phyloP scores from a whole-genome alignment of 2,888 invertebrate genomes.

The Hipparchia sbordonii region DNA sequence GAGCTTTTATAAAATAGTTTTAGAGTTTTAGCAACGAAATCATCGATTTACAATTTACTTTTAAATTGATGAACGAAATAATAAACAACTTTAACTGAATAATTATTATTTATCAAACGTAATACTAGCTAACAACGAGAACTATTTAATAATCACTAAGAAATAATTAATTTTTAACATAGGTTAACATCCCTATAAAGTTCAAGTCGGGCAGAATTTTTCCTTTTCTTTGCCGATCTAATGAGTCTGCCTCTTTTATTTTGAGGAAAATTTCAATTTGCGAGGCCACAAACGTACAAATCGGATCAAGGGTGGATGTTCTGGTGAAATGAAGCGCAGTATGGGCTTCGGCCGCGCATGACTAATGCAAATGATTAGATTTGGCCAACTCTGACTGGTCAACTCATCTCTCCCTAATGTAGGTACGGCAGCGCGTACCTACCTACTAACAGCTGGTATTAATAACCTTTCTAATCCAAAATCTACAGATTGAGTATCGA shows the following conservation, averaged over 20 bases:
- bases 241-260: conserved; percentile 37
- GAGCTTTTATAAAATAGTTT: too few relatives aligned
- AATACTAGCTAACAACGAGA: too few relatives aligned
- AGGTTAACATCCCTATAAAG: too few relatives aligned
- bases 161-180: too few relatives aligned
- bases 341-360: conserved; percentile 68
- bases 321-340: conserved; percentile 76
- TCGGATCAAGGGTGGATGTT: conserved; percentile 59
- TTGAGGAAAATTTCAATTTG: conserved; percentile 44
- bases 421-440: conserved; percentile 33
- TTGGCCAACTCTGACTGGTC: conserved; percentile 73
- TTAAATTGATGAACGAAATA: too few relatives aligned
- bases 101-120: too few relatives aligned
- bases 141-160: too few relatives aligned
- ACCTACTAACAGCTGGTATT: conserved; percentile 19
- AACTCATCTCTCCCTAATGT: conserved; percentile 55
- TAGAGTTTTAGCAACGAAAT: too few relatives aligned
- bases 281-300: conserved; percentile 52
- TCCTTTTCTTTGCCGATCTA: conserved; percentile 32
- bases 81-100: too few relatives aligned
- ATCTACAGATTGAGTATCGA: too few relatives aligned
- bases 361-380: conserved; percentile 80
- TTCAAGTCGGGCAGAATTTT: background rate
- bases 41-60: too few relatives aligned
- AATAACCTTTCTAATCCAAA: background rate